Evolutionary conservation across 2,797 vertebrate species (phyloP).

Genomic region (Gambusia yucatana): DNA sequence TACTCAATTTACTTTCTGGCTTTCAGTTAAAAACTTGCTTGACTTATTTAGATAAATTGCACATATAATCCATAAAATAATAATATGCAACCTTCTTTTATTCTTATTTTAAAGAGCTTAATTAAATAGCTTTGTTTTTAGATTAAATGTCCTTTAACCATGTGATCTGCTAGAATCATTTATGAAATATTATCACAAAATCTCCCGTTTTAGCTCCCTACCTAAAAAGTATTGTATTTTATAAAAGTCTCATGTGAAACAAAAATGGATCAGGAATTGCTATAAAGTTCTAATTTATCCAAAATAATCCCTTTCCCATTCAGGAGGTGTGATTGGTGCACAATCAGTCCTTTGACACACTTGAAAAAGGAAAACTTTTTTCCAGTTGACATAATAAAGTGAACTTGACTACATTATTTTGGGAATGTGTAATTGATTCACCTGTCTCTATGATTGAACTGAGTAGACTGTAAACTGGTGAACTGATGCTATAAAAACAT

Average conservation of each 20-base stretch:
- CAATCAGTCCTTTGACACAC: background rate
- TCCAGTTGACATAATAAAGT: background rate
- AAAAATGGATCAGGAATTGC: background rate
- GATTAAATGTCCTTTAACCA: background rate
- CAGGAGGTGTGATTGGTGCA: background rate
- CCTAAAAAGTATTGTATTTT: background rate
- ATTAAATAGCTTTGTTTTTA: background rate
- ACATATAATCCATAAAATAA: background rate
- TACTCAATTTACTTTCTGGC: background rate
- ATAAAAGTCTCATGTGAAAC: background rate
- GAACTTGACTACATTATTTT: background rate
- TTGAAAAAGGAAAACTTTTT: background rate
- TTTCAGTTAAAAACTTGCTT: background rate
- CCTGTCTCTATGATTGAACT: background rate
- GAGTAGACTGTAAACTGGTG: background rate
- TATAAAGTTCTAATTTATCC: background rate
- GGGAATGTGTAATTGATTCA: background rate
- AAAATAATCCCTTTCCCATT: background rate
- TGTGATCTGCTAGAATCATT: background rate
- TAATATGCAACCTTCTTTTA: background rate
- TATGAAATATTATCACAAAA: background rate
- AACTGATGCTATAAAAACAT: background rate
- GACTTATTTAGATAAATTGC: background rate
- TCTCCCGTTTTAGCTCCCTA: background rate
- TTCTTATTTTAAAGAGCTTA: background rate